Conservation (phyloP, 2,797 vertebrate species). For the Hafferia zeledoni region DNA sequence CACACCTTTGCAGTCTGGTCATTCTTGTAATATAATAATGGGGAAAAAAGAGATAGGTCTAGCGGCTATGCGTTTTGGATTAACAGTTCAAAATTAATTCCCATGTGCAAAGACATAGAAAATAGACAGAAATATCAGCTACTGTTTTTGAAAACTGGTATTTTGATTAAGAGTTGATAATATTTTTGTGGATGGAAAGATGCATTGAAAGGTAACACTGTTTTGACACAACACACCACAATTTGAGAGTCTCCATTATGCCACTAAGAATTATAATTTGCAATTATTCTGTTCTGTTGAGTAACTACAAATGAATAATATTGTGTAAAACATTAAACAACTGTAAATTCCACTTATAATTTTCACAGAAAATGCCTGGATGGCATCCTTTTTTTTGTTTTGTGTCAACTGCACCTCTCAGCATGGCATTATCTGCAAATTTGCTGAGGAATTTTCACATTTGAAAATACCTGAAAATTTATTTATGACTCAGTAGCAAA, state of each 20-base stretch:
- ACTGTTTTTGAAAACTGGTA: background rate
- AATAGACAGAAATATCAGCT: background rate
- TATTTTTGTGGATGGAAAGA: background rate
- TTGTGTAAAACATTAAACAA: background rate
- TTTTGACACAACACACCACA: background rate
- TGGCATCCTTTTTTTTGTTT: background rate
- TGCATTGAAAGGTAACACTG: background rate
- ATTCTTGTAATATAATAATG: background rate
- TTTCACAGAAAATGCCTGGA: background rate
- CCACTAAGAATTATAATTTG: background rate
- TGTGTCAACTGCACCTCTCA: background rate
- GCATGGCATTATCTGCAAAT: background rate
- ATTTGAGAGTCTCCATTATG: background rate
- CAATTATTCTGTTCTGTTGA: background rate
- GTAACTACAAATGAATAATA: background rate
- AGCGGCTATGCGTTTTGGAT: background rate
- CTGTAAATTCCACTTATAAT: background rate
- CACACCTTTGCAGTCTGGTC: rapidly evolving
- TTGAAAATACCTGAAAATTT: background rate
- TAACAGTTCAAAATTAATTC: background rate
- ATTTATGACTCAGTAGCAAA: background rate
- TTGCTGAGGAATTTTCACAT: background rate
- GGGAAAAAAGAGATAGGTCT: background rate
- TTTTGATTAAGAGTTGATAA: background rate
- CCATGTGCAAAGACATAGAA: background rate